These are phyloP conservation scores for Odontomachus brunneus DNA, from an alignment of 1,140 invertebrate genomes.

Conservation along the genomic window DNA sequence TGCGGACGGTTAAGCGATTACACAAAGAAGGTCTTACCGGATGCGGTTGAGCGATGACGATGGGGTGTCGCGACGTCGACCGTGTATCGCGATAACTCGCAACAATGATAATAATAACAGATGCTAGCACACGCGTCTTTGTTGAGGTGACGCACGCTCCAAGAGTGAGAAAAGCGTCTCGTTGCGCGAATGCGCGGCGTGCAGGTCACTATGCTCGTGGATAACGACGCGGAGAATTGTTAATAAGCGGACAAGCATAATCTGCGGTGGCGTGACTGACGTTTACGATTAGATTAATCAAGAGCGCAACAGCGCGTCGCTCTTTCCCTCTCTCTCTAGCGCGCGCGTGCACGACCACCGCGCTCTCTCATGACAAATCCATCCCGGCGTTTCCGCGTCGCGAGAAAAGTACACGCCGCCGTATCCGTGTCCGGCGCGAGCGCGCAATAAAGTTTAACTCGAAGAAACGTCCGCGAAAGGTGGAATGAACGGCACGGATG, in stretches of 20 bases:
- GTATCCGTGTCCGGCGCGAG: background rate
- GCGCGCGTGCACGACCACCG: background rate
- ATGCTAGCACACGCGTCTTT: conserved; percentile 19
- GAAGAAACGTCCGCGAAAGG: conserved; percentile 28
- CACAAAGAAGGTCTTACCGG: conserved; percentile 61
- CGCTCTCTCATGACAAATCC: conserved; percentile 14
- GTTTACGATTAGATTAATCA: conserved; percentile 77
- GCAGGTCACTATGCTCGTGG: background rate
- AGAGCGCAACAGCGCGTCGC: conserved; percentile 62
- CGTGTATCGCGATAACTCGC: conserved; percentile 39
- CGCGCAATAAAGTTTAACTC: conserved; percentile 47
- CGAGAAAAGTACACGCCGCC: background rate
- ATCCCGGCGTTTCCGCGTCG: background rate
- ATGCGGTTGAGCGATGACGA: conserved; percentile 50
- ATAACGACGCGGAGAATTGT: conserved; percentile 4
- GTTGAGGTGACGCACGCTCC: conserved; percentile 16
- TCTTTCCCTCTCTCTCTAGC: too few species aligned
- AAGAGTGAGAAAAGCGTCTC: conserved; percentile 18
- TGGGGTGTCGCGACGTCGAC: conserved; percentile 55
- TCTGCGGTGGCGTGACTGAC: conserved; percentile 40
- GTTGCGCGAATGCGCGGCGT: conserved; percentile 23
- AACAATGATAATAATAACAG: conserved; percentile 1
- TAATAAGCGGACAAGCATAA: conserved; percentile 36
- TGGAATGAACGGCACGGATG: conserved; percentile 40
- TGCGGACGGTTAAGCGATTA: conserved; percentile 66